Base-by-base conservation (phyloP, 2,888 invertebrate species). In the Pheosia gnoma region DNA sequence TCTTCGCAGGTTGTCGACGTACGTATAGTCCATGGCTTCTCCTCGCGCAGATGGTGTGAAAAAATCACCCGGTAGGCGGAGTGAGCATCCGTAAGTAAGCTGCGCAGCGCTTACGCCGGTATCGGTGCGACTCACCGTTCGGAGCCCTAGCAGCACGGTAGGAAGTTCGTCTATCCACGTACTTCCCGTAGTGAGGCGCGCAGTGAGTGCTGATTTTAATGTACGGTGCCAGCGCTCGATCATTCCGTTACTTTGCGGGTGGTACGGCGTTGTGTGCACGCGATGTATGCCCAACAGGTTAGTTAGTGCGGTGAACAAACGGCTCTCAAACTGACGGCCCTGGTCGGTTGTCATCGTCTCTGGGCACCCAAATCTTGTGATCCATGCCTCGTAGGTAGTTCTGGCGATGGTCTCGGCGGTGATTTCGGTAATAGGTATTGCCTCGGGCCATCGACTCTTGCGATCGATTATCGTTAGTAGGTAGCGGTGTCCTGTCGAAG, bases 331-430 rank as follows among this genome's bases (percentile, higher is more conserved):
- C 57, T 72, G 70, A 1, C 66, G 36, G 9, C 68, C 72, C 57
- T 67, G 65, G 45, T 73, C 74, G 3, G 60, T 72, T 0, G 75
- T 75, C 5, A 78, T 39, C 36, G 49, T 64, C 4, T 38, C 13
- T 11, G 74, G 75, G 38, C 70, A 71, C 7, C 74, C 78, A 60
- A 70, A 77, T 11, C 74, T 65, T n/a, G 56, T 49, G 4, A 77
- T 77, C 74, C 75, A 76, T 0, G 55, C 45, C 1, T 61, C 63
- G 39, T 74, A 72, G 6, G 83, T 61, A 0, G 70, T 71, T 13
- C 62, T 60, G 0, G 77, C 77, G 5, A 82, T 74, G 0, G 76
- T 79, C 9, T 77, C 72, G 0, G 81, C 52, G 0, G 82, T 79
- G 6, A 80, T 63, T 0, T 59, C 45, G 11, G 8, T 3, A 2